Evolutionary conservation across 2,888 invertebrate genomes (phyloP), one percentile per base, ranked within the genome.

Genomic region (Drosophila peninsularis): DNA sequence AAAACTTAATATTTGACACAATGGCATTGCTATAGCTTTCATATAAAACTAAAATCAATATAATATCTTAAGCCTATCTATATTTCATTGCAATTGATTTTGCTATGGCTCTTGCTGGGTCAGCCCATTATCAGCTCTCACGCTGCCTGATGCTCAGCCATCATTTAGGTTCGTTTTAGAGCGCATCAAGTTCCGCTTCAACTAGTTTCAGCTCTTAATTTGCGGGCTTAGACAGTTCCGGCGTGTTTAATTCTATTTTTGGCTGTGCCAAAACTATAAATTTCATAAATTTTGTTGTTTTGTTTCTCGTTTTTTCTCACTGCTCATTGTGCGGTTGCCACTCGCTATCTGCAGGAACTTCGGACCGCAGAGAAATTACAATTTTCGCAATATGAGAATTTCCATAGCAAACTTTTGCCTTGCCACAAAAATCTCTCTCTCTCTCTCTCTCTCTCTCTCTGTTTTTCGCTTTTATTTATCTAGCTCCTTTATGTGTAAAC

Each of bases 401-500:
- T 47, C 32, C 30, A 30, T 21, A 14, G 19, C 19, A 19, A 34
- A 45, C 34, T 32, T 56, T 56, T 24, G 17, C 19, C 19, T 3
- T 21, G 21, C 17, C 27, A n/a, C n/a, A 45, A 10, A n/a, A 2
- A n/a, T 11, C 14, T 13, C n/a, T 13, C 34, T 42, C 24, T 47
- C 24, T 24, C 2, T 42, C 10, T 52, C 42, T 41, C 39, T 24
- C 27, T 42, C 27, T 53, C 39, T 9, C 21, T 50, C 27, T 21
- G 19, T 24, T 14, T 27, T 14, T 47, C 13, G 47, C 49, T 49
- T 65, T 62, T 64, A 72, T 72, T 64, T 75, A 77, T 77, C 78
- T 72, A 68, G 60, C 61, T 37, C 44, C 62, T 77, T 75, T 77
- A 73, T 75, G 73, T 62, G 73, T 56, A 42, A 68, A 73, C 75